Base-by-base conservation (phyloP, 1,140 invertebrate genomes). In the Gonatopus flavifemur region DNA sequence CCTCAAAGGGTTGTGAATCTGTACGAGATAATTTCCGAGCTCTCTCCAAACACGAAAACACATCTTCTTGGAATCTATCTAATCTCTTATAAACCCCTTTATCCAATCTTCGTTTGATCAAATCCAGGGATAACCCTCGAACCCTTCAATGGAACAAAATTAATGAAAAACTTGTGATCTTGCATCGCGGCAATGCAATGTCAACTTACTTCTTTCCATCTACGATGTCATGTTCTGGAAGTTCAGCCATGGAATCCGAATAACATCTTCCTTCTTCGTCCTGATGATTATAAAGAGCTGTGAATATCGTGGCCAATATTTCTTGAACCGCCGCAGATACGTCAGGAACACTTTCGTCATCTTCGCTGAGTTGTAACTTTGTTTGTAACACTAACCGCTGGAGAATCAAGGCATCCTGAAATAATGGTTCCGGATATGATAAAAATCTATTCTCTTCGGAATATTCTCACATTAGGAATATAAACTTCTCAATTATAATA, bases 221-320 rank as follows among this genome's bases (percentile, higher is more conserved):
- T 42, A 86, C 57, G 62, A 93, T 89, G 74, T 94, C 90, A 68
- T 91, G 88, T 70, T 96, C 93, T 0, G 91, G 90, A 21, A 98
- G 77, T 69, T 98, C 96, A 0, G 90, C 88, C 84, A 98, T 89
- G 7, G 93, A 95, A 79, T 99, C 96, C 6, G 91, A 94, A 69
- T 93, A 97, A 69, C 94, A 98, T 40, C 95, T 83, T 35, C 95
- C 95, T 74, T 97, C 93, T 69, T 94, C 91, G 76, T 98, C 95
- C 79, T 96, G 88, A 71, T 97, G 91, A 74, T 97, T 98, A 69
- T 96, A 98, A 1, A 96, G 86, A 3, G 89, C 88, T 5, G 93
- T 96, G 67, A 98, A 98, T 9, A 98, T 82, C 22, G 89, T 93
- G 0, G 91, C 87, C 13, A 98, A 83, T 25, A 99, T 81, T 69